A percentile compares a stretch with the other conserved stretches of the same genome.
Evolutionary conservation across 2,113 vertebrate species (phyloP).

Genomic region (Terrapene triunguis): DNA sequence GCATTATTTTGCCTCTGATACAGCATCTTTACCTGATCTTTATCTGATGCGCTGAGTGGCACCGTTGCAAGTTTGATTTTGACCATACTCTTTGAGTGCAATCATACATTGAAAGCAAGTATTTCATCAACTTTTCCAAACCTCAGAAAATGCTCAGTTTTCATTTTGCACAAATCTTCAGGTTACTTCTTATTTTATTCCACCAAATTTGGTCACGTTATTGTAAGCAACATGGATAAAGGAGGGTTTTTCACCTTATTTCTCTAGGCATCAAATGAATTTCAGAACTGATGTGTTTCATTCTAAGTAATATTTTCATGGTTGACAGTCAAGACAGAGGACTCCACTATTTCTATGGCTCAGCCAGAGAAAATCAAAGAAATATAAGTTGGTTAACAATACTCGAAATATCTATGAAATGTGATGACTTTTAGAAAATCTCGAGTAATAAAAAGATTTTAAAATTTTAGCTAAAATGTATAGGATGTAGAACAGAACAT

Average conservation of each 20-base stretch:
- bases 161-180: neutral
- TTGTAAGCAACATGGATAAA: neutral
- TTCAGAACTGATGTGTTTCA: neutral
- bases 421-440: fast-evolving
- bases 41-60: neutral
- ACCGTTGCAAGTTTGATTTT: neutral
- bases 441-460: neutral
- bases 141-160: neutral
- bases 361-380: neutral
- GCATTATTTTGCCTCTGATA: neutral
- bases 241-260: neutral
- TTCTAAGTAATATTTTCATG: neutral
- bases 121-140: neutral
- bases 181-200: neutral
- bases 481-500: fast-evolving
- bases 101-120: neutral
- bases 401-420: neutral
- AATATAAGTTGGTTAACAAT: neutral
- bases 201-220: neutral
- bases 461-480: neutral
- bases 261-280: neutral
- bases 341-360: neutral
- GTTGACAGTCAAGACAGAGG: neutral
- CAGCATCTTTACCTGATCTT: neutral
- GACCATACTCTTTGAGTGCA: neutral